Evolutionary conservation across 2,113 vertebrate genomes (phyloP).

Genomic region (Rostratula benghalensis): DNA sequence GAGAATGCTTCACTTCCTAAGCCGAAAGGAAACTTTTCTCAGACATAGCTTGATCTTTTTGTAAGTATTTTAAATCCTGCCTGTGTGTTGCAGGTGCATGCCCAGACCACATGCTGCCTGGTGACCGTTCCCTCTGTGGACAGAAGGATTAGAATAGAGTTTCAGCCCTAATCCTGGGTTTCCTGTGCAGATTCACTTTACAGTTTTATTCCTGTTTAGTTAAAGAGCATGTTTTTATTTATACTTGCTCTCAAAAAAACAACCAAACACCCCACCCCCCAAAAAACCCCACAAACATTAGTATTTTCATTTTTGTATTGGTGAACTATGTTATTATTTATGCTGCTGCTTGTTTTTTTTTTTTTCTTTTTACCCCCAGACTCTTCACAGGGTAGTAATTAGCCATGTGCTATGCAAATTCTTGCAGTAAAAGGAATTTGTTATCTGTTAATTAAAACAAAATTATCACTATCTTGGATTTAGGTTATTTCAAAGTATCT

Average conservation of each 20-base stretch:
- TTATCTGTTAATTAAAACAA: constrained; percentile 26
- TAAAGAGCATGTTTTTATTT: neutral
- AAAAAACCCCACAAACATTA: neutral
- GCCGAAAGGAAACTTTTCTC: neutral
- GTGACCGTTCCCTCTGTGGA: neutral
- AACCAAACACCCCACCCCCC: too few species aligned
- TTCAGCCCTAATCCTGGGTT: constrained; percentile 41
- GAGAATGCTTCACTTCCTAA: neutral
- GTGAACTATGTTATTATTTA: neutral
- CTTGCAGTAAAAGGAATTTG: neutral
- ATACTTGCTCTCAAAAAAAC: neutral
- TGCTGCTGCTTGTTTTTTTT: neutral
- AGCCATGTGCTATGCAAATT: neutral
- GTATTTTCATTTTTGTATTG: neutral
- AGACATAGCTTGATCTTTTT: neutral
- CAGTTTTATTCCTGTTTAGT: neutral
- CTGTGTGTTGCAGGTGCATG: constrained; percentile 21
- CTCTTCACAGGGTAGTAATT: neutral
- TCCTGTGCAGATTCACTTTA: constrained; percentile 11
- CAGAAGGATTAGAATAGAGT: constrained; percentile 44
- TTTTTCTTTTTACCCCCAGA: too few species aligned
- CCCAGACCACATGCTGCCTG: constrained; percentile 4
- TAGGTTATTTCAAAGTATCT: neutral
- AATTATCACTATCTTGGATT: neutral
- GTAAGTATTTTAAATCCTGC: neutral